phyloP scores from a whole-genome alignment of 64 coral and sea anemone genomes.

The Stylophora pistillata region DNA sequence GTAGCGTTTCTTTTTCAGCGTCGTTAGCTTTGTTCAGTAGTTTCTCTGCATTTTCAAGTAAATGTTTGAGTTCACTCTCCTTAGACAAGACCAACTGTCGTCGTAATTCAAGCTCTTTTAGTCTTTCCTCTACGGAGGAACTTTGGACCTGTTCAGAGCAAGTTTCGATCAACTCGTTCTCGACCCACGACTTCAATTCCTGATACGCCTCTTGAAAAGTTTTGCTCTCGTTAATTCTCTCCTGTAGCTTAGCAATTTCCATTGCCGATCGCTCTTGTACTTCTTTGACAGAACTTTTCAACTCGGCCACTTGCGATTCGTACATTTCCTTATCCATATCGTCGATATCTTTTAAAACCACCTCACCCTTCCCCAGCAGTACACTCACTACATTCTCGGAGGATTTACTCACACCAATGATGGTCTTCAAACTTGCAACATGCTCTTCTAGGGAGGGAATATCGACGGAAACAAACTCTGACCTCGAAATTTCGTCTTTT shows the following conservation, averaged over 20 bases:
- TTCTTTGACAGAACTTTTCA: conserved; percentile 17
- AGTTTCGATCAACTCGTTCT: not conserved
- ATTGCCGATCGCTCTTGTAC: conserved; percentile 4
- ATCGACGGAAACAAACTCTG: not conserved
- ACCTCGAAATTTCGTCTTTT: not conserved
- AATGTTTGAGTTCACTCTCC: conserved; percentile 5
- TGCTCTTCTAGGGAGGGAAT: not conserved
- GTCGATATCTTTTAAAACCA: not conserved
- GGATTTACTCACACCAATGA: not conserved
- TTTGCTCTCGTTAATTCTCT: not conserved
- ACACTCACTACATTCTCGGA: conserved; percentile 9
- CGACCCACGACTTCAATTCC: conserved; percentile 24
- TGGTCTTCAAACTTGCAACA: not conserved
- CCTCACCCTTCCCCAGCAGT: conserved; percentile 4
- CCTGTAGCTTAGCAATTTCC: not conserved
- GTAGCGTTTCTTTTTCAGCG: not conserved
- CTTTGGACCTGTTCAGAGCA: not conserved
- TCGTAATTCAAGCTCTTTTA: not conserved
- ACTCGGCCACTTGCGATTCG: conserved; percentile 7
- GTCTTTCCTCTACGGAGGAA: not conserved
- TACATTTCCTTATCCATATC: not conserved
- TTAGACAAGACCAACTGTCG: not conserved
- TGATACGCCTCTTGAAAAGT: not conserved
- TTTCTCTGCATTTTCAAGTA: not conserved
- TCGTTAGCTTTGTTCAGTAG: not conserved